Conservation (phyloP, 2,888 invertebrate genomes). For the Eupithecia centaureata region DNA sequence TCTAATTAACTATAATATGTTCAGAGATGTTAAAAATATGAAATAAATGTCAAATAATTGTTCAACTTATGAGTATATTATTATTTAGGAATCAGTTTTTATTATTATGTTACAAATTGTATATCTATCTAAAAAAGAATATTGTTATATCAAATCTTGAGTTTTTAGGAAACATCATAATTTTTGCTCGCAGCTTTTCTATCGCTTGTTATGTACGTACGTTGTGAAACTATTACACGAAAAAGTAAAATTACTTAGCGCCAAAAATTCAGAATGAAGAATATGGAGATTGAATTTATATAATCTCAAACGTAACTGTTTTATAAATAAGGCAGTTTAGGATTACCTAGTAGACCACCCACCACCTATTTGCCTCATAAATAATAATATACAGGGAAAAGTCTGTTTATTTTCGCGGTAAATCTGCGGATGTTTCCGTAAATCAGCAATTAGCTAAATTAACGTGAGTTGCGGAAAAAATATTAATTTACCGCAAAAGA, state of each 20-base stretch:
- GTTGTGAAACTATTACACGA: not conserved
- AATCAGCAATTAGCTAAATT: conserved; percentile 43
- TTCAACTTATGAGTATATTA: too few relatives aligned
- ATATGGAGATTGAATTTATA: not conserved
- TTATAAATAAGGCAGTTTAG: not conserved
- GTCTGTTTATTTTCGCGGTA: conserved; percentile 16
- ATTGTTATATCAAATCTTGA: too few relatives aligned
- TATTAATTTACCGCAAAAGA: conserved; percentile 27
- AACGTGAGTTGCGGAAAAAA: conserved; percentile 31
- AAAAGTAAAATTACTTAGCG: not conserved
- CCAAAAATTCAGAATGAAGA: not conserved
- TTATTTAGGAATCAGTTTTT: too few relatives aligned
- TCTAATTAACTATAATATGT: too few relatives aligned
- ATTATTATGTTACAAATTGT: too few relatives aligned
- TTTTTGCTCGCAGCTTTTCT: too few relatives aligned
- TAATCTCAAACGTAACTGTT: not conserved
- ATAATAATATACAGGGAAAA: conserved; percentile 14
- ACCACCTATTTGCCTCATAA: conserved; percentile 9
- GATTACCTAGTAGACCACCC: not conserved
- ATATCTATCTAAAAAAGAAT: too few relatives aligned
- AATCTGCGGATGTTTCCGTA: conserved; percentile 31
- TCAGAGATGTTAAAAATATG: too few relatives aligned
- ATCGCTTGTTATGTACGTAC: too few relatives aligned
- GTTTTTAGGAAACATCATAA: too few relatives aligned
- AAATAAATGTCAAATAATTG: too few relatives aligned